Evolutionary conservation across 2,888 invertebrate species (phyloP).

Genomic region (Calameuta pallipes): DNA sequence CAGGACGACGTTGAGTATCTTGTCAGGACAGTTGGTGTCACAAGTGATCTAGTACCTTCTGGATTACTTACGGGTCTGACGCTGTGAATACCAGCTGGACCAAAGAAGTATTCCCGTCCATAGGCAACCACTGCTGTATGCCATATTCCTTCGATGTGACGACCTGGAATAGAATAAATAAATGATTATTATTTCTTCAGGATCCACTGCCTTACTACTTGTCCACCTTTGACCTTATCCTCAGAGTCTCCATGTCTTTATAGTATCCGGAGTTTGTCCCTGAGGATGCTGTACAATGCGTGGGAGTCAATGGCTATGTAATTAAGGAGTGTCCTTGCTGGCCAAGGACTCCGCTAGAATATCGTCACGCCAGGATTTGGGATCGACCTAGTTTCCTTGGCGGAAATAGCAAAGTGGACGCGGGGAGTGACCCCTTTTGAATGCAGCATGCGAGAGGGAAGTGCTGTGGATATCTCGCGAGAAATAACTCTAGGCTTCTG

Average conservation of each 20-base stretch:
- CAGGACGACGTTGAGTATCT: neutral
- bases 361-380: neutral
- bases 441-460: constrained; percentile 26
- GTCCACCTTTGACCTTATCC: neutral
- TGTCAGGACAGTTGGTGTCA: neutral
- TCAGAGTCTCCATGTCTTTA: neutral
- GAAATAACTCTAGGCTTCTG: constrained; percentile 39
- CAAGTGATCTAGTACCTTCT: neutral
- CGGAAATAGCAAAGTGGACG: constrained; percentile 48
- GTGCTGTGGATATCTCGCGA: constrained; percentile 27
- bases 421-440: constrained; percentile 33
- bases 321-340: neutral
- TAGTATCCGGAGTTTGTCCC: neutral
- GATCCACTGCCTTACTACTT: neutral
- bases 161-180: constrained; percentile 71
- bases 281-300: neutral
- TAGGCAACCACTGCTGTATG: constrained; percentile 93
- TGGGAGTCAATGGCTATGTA: neutral
- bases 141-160: constrained; percentile 91
- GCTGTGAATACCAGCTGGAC: constrained; percentile 81
- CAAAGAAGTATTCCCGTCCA: constrained; percentile 90
- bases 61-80: constrained; percentile 84
- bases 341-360: neutral
- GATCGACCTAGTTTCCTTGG: constrained; percentile 44
- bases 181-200: neutral